Evolutionary conservation across 2,888 invertebrate species (phyloP).

Genomic region (Diachrysia chrysitis): DNA sequence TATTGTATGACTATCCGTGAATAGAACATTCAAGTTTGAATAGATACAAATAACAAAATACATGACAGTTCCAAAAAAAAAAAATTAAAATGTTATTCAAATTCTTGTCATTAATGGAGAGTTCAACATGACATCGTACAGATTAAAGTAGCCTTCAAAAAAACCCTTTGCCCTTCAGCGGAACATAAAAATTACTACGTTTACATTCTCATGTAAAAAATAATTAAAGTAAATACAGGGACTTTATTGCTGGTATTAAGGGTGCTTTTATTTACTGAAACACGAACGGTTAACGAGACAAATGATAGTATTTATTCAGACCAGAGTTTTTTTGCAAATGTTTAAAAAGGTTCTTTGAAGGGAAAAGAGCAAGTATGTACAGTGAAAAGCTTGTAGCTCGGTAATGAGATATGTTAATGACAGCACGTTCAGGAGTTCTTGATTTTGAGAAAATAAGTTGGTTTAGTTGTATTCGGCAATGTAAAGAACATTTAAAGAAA

Average conservation of each 20-base stretch:
- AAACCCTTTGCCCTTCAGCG: constrained; percentile 28
- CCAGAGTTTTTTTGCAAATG: constrained; percentile 32
- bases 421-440: constrained; percentile 25
- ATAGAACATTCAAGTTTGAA: neutral
- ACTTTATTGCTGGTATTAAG: constrained; percentile 54
- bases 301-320: constrained; percentile 57
- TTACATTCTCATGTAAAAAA: constrained; percentile 55
- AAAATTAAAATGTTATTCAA: constrained; percentile 20
- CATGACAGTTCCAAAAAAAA: constrained; percentile 9
- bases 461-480: constrained; percentile 11
- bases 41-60: neutral
- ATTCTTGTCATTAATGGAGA: constrained; percentile 21
- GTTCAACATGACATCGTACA: constrained; percentile 25
- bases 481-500: neutral
- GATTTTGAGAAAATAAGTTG: constrained; percentile 25
- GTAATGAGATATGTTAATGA: constrained; percentile 55
- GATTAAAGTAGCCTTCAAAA: constrained; percentile 39
- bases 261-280: constrained; percentile 53
- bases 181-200: constrained; percentile 47
- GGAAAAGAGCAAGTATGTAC: constrained; percentile 32
- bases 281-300: constrained; percentile 49
- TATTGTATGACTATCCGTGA: neutral
- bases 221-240: constrained; percentile 61
- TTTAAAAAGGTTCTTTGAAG: constrained; percentile 53
- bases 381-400: constrained; percentile 34